These are phyloP conservation scores for Scrobipalpa costella DNA, from an alignment of 2,888 invertebrate genomes.

Conservation along the genomic window DNA sequence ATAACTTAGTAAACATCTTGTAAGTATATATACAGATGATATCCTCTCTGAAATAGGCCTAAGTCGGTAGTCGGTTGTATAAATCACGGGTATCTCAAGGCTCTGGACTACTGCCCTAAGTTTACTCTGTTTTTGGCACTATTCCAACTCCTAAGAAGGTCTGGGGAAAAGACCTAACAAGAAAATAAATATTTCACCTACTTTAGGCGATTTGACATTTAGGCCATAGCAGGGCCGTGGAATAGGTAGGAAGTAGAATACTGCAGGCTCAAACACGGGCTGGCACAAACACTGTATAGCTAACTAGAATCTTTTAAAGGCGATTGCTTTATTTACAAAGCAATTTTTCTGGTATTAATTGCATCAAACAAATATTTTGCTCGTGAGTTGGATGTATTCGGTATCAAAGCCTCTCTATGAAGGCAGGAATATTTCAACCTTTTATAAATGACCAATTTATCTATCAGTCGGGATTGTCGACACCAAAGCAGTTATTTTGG, in stretches of 20 bases:
- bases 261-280: background rate
- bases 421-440: too few species aligned
- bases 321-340: too few species aligned
- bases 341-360: too few species aligned
- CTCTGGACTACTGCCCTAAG: constrained; percentile 50
- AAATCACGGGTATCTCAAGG: constrained; percentile 44
- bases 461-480: too few species aligned
- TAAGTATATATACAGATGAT: background rate
- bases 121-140: constrained; percentile 45
- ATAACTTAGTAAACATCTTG: background rate
- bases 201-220: background rate
- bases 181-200: constrained; percentile 36
- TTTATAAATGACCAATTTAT: too few species aligned
- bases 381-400: too few species aligned
- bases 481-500: too few species aligned
- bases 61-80: constrained; percentile 23
- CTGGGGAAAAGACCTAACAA: constrained; percentile 20
- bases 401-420: too few species aligned
- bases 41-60: constrained; percentile 8
- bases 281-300: too few species aligned
- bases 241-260: background rate
- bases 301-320: too few species aligned
- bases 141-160: constrained; percentile 39
- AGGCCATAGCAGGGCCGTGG: constrained; percentile 1
- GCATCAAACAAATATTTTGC: too few species aligned